A percentile compares a stretch with the other conserved stretches of the same genome.
Conservation (phyloP, 2,888 invertebrate species). For the Phasia obesa region DNA sequence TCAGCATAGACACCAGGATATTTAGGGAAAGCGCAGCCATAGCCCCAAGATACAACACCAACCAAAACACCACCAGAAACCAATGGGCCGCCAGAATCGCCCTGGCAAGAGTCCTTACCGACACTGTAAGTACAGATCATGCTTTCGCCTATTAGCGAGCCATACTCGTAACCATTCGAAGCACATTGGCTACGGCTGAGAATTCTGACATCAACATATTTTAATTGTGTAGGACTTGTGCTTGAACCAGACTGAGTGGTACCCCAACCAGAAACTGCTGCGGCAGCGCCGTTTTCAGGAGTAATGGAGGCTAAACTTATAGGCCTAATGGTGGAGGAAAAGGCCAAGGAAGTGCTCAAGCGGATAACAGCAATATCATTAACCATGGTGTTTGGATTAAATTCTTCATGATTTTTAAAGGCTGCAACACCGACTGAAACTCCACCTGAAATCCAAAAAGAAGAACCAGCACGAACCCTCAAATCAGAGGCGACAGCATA, state of each 20-base stretch:
- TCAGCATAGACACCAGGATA: conserved; percentile 78
- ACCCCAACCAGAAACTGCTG: conserved; percentile 74
- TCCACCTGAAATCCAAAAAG: conserved; percentile 79
- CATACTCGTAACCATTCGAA: conserved; percentile 80
- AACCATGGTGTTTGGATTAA: conserved; percentile 82
- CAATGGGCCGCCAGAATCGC: conserved; percentile 80
- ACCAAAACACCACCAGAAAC: conserved; percentile 73
- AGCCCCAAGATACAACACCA: conserved; percentile 79
- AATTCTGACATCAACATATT: conserved; percentile 80
- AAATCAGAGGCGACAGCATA: conserved; percentile 71
- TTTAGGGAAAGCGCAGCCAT: conserved; percentile 73
- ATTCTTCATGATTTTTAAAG: conserved; percentile 78
- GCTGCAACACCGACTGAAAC: conserved; percentile 61
- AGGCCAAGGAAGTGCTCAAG: conserved; percentile 82
- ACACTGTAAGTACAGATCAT: conserved; percentile 77
- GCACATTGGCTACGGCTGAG: conserved; percentile 82
- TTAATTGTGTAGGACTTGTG: conserved; percentile 73
- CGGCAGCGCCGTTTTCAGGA: conserved; percentile 63
- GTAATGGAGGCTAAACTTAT: conserved; percentile 80
- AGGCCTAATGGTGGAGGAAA: conserved; percentile 79
- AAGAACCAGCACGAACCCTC: conserved; percentile 84
- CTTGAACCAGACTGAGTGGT: background rate
- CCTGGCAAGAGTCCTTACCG: conserved; percentile 77
- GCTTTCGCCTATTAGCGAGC: conserved; percentile 63
- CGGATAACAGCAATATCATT: conserved; percentile 85